These are phyloP conservation scores for Drosophila suboccidentalis DNA, from an alignment of 2,888 invertebrate species.

Conservation along the genomic window DNA sequence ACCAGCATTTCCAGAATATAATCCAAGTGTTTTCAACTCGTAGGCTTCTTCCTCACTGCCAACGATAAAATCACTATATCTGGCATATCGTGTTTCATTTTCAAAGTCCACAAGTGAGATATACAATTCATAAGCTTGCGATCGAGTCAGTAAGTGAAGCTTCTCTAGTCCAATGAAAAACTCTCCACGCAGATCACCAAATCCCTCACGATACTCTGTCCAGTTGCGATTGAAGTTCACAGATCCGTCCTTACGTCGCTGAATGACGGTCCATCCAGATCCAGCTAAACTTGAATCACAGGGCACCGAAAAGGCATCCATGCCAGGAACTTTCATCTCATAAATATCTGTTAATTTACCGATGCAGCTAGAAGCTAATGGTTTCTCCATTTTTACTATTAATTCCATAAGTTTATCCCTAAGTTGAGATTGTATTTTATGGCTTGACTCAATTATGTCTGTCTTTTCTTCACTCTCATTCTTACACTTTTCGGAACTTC, in stretches of 20 bases:
- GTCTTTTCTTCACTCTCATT: neutral
- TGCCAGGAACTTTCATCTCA: conserved; percentile 12
- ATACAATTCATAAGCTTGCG: conserved; percentile 86
- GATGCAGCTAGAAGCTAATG: neutral
- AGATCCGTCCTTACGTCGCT: conserved; percentile 88
- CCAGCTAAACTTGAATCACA: conserved; percentile 86
- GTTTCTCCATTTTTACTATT: neutral
- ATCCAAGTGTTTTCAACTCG: too few species aligned
- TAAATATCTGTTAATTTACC: conserved; percentile 19
- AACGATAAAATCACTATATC: conserved; percentile 84
- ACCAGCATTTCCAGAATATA: too few species aligned
- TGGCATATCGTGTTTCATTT: conserved; percentile 87
- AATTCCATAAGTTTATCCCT: neutral
- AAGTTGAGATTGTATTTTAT: neutral
- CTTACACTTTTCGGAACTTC: neutral
- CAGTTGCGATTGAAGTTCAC: conserved; percentile 89
- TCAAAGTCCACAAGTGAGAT: conserved; percentile 88
- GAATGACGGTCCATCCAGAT: conserved; percentile 90
- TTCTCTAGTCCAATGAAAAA: conserved; percentile 90
- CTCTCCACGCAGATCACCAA: conserved; percentile 89
- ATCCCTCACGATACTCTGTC: conserved; percentile 89
- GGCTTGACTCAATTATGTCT: neutral
- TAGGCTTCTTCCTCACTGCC: too few species aligned
- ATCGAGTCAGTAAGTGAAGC: conserved; percentile 85
- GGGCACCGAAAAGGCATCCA: conserved; percentile 87